Evolutionary conservation across 1,140 invertebrate species (phyloP).

Genomic region (Drosophila saltans): DNA sequence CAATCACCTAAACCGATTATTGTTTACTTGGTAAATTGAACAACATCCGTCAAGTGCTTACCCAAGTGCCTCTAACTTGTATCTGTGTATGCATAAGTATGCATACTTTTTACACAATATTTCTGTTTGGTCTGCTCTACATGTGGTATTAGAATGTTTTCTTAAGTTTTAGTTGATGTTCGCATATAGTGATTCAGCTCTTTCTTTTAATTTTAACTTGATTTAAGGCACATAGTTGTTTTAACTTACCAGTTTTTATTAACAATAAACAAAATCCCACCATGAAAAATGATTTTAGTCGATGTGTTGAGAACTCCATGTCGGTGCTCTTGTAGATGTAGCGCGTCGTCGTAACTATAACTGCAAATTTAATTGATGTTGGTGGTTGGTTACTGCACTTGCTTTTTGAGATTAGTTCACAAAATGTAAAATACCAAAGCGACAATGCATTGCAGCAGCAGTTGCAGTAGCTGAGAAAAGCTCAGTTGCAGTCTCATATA

Average conservation of each 20-base stretch:
- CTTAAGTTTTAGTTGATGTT: not conserved
- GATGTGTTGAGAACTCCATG: constrained; percentile 64
- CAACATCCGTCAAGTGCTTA: constrained; percentile 21
- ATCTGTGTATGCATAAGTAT: constrained; percentile 1
- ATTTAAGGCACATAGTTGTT: not conserved
- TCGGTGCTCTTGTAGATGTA: constrained; percentile 50
- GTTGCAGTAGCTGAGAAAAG: constrained; percentile 50
- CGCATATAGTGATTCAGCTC: constrained; percentile 28
- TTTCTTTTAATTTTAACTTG: not conserved
- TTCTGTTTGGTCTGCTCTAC: not conserved
- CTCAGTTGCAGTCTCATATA: constrained; percentile 61
- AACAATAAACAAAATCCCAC: constrained; percentile 67
- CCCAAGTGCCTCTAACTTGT: not conserved
- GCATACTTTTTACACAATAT: not conserved
- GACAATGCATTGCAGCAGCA: constrained; percentile 19
- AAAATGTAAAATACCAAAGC: constrained; percentile 67
- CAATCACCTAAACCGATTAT: constrained; percentile 3
- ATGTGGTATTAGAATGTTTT: constrained; percentile 29
- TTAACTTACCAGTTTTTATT: constrained; percentile 61
- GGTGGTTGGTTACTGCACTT: constrained; percentile 42
- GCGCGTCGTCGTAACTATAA: constrained; percentile 72
- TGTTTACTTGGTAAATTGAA: not conserved
- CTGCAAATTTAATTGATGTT: constrained; percentile 68
- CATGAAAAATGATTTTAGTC: constrained; percentile 60
- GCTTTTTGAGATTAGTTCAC: constrained; percentile 65